Evolutionary conservation across 2,888 invertebrate species (phyloP).

Genomic region (Cetonia aurata): DNA sequence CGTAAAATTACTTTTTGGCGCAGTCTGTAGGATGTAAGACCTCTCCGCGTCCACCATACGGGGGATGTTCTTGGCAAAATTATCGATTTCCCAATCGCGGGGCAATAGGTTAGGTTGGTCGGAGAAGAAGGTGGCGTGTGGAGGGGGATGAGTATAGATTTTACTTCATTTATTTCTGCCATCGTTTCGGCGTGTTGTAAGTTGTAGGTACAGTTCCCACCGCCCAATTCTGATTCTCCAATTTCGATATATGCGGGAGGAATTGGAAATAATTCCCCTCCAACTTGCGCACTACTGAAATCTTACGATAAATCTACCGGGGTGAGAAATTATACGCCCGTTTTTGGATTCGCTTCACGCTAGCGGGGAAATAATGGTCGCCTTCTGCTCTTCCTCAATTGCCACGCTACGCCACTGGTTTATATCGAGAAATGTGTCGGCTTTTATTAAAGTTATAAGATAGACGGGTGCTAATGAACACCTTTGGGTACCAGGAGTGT

Average conservation of each 20-base stretch:
- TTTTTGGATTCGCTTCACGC: conserved; percentile 23
- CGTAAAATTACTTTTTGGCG: too few species aligned
- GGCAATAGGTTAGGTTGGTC: too few species aligned
- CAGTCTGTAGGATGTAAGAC: too few species aligned
- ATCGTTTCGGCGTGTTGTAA: not conserved
- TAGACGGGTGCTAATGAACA: not conserved
- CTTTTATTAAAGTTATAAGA: conserved; percentile 7
- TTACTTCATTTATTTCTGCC: conserved; percentile 13
- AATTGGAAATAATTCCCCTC: conserved; percentile 28
- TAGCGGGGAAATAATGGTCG: conserved; percentile 22
- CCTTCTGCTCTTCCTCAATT: conserved; percentile 11
- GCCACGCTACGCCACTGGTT: not conserved
- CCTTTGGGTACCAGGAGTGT: not conserved
- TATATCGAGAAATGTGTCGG: not conserved
- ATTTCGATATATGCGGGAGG: conserved; percentile 18
- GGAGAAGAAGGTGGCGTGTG: too few species aligned
- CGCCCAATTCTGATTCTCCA: conserved; percentile 1
- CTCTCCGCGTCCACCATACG: too few species aligned
- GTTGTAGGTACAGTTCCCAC: not conserved
- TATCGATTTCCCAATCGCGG: too few species aligned
- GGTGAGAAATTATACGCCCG: conserved; percentile 30
- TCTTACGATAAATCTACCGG: conserved; percentile 25
- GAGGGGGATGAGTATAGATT: conserved; percentile 4
- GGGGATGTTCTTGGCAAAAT: too few species aligned
- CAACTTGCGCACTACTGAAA: conserved; percentile 16